A percentile compares a stretch with the other conserved stretches of the same genome.
Evolutionary conservation across 2,888 invertebrate genomes (phyloP).

Genomic region (Ornithoptera priamus): DNA sequence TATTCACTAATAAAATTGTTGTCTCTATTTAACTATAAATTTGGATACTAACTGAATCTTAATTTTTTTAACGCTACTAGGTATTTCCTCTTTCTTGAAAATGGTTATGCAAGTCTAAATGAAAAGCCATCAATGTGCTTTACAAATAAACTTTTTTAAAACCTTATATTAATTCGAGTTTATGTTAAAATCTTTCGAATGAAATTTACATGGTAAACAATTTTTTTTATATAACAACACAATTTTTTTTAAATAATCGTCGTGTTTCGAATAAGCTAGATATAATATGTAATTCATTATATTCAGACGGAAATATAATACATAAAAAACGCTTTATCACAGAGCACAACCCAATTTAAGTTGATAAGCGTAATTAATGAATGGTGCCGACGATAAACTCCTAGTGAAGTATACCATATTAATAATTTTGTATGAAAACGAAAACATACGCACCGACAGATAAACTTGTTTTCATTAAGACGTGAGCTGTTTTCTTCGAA

Average conservation of each 20-base stretch:
- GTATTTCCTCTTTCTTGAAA: neutral
- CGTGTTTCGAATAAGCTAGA: conserved; percentile 1
- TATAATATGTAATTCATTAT: conserved; percentile 14
- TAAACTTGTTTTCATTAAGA: conserved; percentile 54
- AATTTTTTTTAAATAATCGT: neutral
- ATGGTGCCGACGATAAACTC: conserved; percentile 63
- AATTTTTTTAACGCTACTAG: neutral
- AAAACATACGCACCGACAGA: conserved; percentile 53
- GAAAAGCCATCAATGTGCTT: neutral
- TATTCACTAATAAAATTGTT: too few species aligned
- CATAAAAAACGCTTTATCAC: conserved; percentile 38
- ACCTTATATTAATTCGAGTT: too few species aligned
- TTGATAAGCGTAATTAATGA: conserved; percentile 66
- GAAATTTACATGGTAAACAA: neutral
- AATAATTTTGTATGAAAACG: conserved; percentile 56
- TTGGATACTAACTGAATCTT: neutral
- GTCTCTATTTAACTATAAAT: neutral
- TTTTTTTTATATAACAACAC: neutral
- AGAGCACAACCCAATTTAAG: conserved; percentile 43
- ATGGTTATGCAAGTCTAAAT: neutral
- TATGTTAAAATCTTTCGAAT: neutral
- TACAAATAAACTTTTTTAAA: too few species aligned
- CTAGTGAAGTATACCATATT: conserved; percentile 40
- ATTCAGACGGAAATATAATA: conserved; percentile 31
- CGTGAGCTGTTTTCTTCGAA: conserved; percentile 16